Percentiles rank a stretch among this genome's conserved stretches.
Evolutionary conservation across 2,113 vertebrate species (phyloP).

Genomic region (Nothocercus nigrocapillus): DNA sequence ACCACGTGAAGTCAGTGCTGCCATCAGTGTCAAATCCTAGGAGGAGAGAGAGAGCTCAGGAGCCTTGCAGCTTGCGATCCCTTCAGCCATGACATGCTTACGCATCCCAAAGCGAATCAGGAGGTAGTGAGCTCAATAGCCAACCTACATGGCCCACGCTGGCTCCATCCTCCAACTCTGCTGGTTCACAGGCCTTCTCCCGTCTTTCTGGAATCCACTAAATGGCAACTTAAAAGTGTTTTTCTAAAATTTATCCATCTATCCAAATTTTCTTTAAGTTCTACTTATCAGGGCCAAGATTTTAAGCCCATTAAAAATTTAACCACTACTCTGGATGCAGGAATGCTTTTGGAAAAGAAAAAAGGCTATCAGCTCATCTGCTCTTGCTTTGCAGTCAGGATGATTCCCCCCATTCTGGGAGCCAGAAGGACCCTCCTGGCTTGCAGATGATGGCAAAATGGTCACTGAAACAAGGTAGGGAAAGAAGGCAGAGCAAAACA

Average conservation of each 20-base stretch:
- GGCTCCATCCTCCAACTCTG: neutral
- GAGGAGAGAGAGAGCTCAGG: neutral
- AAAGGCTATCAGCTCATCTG: slow-evolving; percentile 49
- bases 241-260: slow-evolving; percentile 53
- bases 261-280: slow-evolving; percentile 70
- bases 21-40: neutral
- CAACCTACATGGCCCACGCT: neutral
- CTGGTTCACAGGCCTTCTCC: neutral
- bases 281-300: slow-evolving; percentile 58
- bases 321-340: slow-evolving; percentile 25
- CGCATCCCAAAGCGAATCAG: neutral
- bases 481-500: neutral
- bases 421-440: neutral
- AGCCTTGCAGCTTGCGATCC: neutral
- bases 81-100: neutral
- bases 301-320: slow-evolving; percentile 71
- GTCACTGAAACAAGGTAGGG: too few species aligned
- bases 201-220: slow-evolving; percentile 1
- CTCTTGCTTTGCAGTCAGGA: neutral
- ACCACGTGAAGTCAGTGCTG: neutral
- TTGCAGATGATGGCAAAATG: too few species aligned
- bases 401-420: neutral
- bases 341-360: slow-evolving; percentile 11
- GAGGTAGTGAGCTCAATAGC: neutral
- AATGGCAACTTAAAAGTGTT: slow-evolving; percentile 16